These are phyloP conservation scores for Spodoptera frugiperda DNA, from an alignment of 1,140 invertebrate genomes.

Conservation along the genomic window DNA sequence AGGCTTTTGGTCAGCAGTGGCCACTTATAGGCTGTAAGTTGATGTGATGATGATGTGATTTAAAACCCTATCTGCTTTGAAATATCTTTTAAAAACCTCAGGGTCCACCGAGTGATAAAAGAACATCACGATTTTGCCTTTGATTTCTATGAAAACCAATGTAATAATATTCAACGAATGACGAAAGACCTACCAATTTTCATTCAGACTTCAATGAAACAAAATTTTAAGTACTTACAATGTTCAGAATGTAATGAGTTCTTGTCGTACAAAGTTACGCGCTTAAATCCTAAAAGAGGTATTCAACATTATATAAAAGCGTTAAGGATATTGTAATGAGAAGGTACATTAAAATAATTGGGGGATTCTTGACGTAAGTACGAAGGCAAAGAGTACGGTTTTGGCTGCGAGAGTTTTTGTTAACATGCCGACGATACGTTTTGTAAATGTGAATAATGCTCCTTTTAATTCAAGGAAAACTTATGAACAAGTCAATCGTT, in stretches of 20 bases:
- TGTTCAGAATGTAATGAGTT: slow-evolving; percentile 6
- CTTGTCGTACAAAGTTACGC: slow-evolving; percentile 21
- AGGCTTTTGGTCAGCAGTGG: too few relatives aligned
- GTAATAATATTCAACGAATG: not conserved
- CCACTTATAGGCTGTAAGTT: too few relatives aligned
- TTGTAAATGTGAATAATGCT: not conserved
- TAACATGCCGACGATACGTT: not conserved
- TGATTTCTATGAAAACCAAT: too few relatives aligned
- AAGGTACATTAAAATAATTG: slow-evolving; percentile 40
- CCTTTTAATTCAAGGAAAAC: too few relatives aligned
- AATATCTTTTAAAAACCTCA: too few relatives aligned
- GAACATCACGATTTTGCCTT: too few relatives aligned
- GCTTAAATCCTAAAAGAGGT: slow-evolving; percentile 29
- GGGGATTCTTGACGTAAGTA: slow-evolving; percentile 20
- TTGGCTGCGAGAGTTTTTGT: slow-evolving; percentile 1
- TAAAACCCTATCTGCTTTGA: too few relatives aligned
- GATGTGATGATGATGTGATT: too few relatives aligned
- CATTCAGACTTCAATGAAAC: not conserved
- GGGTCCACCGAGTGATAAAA: too few relatives aligned
- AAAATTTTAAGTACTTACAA: not conserved
- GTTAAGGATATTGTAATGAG: slow-evolving; percentile 32
- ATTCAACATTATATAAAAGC: slow-evolving; percentile 10
- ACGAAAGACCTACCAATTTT: not conserved
- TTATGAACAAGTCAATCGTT: too few relatives aligned
- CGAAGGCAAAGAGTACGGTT: not conserved